These are phyloP conservation scores for Enteromius afrohamiltoni DNA, from an alignment of 2,797 vertebrate species.

Conservation along the genomic window DNA sequence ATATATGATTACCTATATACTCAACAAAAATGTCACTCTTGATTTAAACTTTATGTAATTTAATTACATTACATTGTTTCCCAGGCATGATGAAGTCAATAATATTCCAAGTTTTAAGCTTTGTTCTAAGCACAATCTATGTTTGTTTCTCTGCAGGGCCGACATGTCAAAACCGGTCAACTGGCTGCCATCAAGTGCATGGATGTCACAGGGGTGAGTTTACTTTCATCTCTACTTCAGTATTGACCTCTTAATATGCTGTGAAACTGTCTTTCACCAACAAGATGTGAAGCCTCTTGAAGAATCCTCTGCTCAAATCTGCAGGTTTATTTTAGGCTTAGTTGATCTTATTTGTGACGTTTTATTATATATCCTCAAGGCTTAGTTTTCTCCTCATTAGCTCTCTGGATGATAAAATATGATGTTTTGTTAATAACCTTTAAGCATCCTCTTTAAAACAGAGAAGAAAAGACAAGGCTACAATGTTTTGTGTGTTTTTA, in stretches of 20 bases:
- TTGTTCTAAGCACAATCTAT: background rate
- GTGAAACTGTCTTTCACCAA: background rate
- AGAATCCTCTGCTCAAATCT: background rate
- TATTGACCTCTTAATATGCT: background rate
- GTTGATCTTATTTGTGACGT: background rate
- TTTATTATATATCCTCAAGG: background rate
- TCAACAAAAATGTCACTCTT: no score
- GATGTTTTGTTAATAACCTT: slow-evolving; percentile 8
- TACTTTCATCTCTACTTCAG: background rate
- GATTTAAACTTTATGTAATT: no score
- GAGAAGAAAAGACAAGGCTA: background rate
- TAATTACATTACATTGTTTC: background rate
- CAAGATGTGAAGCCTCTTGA: background rate
- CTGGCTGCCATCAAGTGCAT: slow-evolving; percentile 98
- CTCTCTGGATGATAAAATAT: slow-evolving; percentile 1
- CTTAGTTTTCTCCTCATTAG: background rate
- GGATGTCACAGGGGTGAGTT: slow-evolving; percentile 94
- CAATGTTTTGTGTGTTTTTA: background rate
- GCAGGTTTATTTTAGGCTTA: slow-evolving; percentile 22
- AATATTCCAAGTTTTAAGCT: background rate
- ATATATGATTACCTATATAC: no score
- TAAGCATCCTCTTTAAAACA: slow-evolving; percentile 22
- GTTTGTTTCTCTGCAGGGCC: slow-evolving; percentile 79
- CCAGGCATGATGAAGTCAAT: background rate
- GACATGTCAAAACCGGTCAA: slow-evolving; percentile 96